These are phyloP conservation scores for Myotis findleyi DNA, from an alignment of 2,797 vertebrate species.

Conservation along the genomic window DNA sequence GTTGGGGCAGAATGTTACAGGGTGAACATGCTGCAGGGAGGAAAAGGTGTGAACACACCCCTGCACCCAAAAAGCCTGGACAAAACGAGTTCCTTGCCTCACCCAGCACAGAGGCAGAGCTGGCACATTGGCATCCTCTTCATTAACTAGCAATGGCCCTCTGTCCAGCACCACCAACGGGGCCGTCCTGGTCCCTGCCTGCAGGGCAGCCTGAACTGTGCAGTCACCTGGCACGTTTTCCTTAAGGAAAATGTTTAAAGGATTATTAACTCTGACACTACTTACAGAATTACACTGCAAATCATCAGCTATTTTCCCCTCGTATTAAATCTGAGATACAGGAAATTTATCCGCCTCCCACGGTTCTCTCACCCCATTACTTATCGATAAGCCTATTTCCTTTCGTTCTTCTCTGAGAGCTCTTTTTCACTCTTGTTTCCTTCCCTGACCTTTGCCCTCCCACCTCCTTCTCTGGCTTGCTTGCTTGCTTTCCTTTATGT, in stretches of 20 bases:
- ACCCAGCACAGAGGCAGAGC: neutral
- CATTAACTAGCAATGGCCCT: slow-evolving; percentile 84
- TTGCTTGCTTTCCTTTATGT: neutral
- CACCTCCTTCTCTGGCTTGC: neutral
- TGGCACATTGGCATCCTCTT: slow-evolving; percentile 74
- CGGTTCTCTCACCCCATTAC: slow-evolving; percentile 60
- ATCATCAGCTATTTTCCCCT: slow-evolving; percentile 47
- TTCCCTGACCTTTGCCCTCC: slow-evolving; percentile 32
- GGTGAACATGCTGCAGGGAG: neutral
- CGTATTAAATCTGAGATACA: slow-evolving; percentile 66
- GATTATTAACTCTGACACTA: slow-evolving; percentile 34
- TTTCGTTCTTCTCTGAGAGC: slow-evolving; percentile 49
- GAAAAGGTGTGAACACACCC: neutral
- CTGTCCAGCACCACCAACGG: slow-evolving; percentile 77
- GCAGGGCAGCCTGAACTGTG: slow-evolving; percentile 84
- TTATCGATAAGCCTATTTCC: slow-evolving; percentile 66
- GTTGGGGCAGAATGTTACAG: neutral
- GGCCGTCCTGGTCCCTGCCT: slow-evolving; percentile 68
- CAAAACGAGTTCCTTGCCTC: neutral
- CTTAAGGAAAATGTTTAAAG: slow-evolving; percentile 68
- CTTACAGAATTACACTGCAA: slow-evolving; percentile 64
- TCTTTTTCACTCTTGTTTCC: neutral
- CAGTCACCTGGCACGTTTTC: slow-evolving; percentile 82
- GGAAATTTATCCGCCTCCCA: slow-evolving; percentile 64
- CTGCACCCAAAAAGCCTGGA: neutral